A percentile compares a stretch with the other conserved stretches of the same genome.
Conservation (phyloP, 1,140 invertebrate species). For the Akabosia matsudoensis region DNA sequence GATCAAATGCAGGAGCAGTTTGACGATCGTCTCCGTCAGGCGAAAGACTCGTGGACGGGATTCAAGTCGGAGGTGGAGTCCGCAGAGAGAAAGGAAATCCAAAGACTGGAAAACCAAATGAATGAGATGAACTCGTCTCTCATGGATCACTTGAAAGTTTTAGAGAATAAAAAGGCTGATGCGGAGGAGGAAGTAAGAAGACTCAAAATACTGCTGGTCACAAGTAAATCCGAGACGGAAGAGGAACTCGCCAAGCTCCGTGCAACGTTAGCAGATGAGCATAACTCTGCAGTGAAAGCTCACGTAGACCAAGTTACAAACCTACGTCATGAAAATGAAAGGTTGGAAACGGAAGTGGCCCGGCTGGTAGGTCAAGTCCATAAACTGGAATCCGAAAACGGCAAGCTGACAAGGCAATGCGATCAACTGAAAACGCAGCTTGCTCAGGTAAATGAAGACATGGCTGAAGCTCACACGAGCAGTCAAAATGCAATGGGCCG, state of each 20-base stretch:
- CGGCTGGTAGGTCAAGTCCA: neutral
- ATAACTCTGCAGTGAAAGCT: constrained; percentile 19
- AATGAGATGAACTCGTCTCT: constrained; percentile 37
- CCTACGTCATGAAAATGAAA: constrained; percentile 31
- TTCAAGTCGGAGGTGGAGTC: constrained; percentile 42
- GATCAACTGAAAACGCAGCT: constrained; percentile 32
- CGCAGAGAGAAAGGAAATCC: constrained; percentile 40
- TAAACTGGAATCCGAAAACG: constrained; percentile 37
- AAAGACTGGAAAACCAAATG: constrained; percentile 37
- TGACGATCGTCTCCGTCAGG: constrained; percentile 31
- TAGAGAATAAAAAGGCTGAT: constrained; percentile 42
- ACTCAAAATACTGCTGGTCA: constrained; percentile 29
- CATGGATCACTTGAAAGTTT: constrained; percentile 36
- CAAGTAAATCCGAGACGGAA: constrained; percentile 34
- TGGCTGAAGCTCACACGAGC: constrained; percentile 28
- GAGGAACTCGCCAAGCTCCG: constrained; percentile 29
- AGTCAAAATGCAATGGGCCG: constrained; percentile 29
- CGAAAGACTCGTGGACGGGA: constrained; percentile 44
- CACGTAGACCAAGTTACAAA: constrained; percentile 26
- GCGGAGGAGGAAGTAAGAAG: constrained; percentile 40
- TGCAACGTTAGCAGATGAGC: constrained; percentile 30
- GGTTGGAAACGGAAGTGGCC: constrained; percentile 14
- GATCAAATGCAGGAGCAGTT: constrained; percentile 9
- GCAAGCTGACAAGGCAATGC: constrained; percentile 27
- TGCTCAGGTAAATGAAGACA: constrained; percentile 26